Base-by-base conservation (phyloP, 2,797 vertebrate species). In the Sciurus carolinensis region DNA sequence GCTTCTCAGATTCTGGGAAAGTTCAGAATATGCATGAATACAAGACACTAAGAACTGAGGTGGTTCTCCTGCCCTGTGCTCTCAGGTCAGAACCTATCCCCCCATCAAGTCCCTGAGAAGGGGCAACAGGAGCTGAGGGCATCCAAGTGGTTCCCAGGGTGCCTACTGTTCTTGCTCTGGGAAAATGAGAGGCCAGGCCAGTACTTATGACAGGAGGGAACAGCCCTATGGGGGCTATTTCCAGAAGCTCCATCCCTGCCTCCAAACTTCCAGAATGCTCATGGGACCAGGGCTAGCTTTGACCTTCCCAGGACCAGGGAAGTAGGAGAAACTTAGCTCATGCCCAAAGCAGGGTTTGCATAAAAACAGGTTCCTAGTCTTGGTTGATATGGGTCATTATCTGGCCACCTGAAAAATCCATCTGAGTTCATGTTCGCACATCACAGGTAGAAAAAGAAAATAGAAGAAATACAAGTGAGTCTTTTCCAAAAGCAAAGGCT, bases 291-390 rank as follows among this genome's bases (percentile, higher is more conserved):
- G 39, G 39, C 39, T 39, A 39, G 39, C 39, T 39, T 39, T 39
- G 39, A 3, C 39, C 39, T 39, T 39, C 39, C 39, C 39, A 39
- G 39, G 39, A 3, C 39, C 39, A 39, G 39, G 3, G 3, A 42
- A 75, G 42, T 24, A 28, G 42, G 26, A 30, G 28, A 5, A 33
- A 13, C 18, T 50, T 1, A 36, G 47, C 30, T 66, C 7, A 33
- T 42, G 18, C 42, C 0, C 6, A 20, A 59, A 14, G 12, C 15
- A 47, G 3, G 8, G 42, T 47, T 1, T 47, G 28, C 0, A 12
- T 24, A 12, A 24, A 33, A n/a, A 62, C 4, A 22, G 30, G 62
- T 44, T 47, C 57, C 57, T 24, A 39, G 3, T 3, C 3, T 39
- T 39, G 39, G 39, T 39, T 39, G 39, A 39, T 3, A 39, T 39